These are phyloP conservation scores for Anthopleura xanthogrammica DNA, from an alignment of 92 coral and sea anemone genomes.

Conservation along the genomic window DNA sequence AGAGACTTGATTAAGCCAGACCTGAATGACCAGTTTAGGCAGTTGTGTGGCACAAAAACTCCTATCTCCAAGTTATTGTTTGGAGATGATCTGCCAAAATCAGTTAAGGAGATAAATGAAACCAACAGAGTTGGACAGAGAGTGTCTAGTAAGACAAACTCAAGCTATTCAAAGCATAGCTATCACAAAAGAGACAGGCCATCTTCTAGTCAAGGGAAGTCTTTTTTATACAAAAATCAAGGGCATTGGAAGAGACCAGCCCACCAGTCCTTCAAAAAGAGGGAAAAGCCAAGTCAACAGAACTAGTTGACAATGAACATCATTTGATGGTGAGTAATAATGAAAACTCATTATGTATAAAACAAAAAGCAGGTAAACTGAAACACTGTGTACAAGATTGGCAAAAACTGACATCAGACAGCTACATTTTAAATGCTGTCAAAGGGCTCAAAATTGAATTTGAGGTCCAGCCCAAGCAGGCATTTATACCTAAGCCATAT, in stretches of 20 bases:
- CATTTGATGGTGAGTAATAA: constrained; percentile 39
- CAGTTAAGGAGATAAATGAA: constrained; percentile 42
- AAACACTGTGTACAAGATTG: constrained; percentile 35
- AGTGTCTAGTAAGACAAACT: constrained; percentile 19
- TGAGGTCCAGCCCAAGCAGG: constrained; percentile 25
- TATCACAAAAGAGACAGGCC: constrained; percentile 18
- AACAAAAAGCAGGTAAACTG: constrained; percentile 38
- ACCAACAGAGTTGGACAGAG: constrained; percentile 49
- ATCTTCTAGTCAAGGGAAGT: constrained; percentile 23
- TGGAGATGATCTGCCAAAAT: constrained; percentile 40
- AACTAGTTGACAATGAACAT: constrained; percentile 1
- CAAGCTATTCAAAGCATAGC: constrained; percentile 13
- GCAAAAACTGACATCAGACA: constrained; percentile 40
- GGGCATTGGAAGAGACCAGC: constrained; percentile 33
- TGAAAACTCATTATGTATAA: not conserved
- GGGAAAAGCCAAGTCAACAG: constrained; percentile 21
- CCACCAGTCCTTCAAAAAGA: constrained; percentile 23
- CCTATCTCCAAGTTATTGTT: constrained; percentile 38
- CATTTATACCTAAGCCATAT: constrained; percentile 23
- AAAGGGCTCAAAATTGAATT: constrained; percentile 45
- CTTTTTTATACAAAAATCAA: constrained; percentile 54
- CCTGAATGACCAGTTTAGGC: constrained; percentile 48
- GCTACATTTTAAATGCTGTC: constrained; percentile 21
- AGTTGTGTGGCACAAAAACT: constrained; percentile 39
- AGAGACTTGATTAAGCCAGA: constrained; percentile 49